Percentiles rank a stretch among this genome's conserved stretches.
Conservation (phyloP, 2,113 vertebrate species). For the Marmota monax region DNA sequence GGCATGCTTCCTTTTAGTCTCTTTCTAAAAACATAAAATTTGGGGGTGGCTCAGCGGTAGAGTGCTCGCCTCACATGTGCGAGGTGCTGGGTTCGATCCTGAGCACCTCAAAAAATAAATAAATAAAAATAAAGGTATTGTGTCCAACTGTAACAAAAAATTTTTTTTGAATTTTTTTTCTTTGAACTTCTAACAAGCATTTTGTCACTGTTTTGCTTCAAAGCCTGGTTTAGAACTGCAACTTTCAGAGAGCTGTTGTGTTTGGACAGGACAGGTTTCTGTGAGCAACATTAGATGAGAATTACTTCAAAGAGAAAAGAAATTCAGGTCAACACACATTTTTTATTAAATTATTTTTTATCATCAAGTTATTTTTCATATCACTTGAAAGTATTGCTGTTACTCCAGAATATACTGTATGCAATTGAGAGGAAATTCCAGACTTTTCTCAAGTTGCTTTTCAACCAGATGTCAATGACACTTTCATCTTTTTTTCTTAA, state of each 20-base stretch:
- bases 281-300: not conserved
- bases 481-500: constrained; percentile 20
- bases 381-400: not conserved
- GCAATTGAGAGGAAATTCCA: not conserved
- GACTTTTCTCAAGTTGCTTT: not conserved
- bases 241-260: not conserved
- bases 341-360: constrained; percentile 46
- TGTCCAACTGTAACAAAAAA: no score
- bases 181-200: not conserved
- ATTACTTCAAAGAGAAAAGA: not conserved
- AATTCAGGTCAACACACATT: not conserved
- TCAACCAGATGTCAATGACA: not conserved
- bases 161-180: no score
- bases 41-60: no score
- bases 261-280: constrained; percentile 1
- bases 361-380: constrained; percentile 1
- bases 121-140: no score
- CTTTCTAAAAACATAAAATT: not conserved
- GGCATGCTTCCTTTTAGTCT: not conserved
- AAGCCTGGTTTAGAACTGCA: not conserved
- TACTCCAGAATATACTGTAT: not conserved
- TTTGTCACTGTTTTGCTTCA: not conserved
- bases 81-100: no score
- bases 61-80: no score
- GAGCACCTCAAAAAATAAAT: no score